These are phyloP conservation scores for Anser brachyrhynchus DNA, from an alignment of 2,113 vertebrate species.

Conservation along the genomic window DNA sequence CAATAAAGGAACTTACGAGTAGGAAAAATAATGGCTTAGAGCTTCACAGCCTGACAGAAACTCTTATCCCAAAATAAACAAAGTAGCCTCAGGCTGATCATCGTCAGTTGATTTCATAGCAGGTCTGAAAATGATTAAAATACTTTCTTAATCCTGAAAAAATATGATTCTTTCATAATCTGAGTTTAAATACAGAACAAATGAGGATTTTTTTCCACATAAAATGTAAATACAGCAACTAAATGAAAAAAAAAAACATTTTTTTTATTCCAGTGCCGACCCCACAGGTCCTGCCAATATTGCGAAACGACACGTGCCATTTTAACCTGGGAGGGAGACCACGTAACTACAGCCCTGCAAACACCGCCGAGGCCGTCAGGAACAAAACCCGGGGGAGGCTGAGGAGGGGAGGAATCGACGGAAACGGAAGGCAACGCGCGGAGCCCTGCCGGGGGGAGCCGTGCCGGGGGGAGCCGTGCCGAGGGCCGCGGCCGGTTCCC, in stretches of 20 bases:
- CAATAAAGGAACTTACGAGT: fast-evolving
- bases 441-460: no score
- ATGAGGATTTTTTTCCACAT: fast-evolving
- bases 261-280: neutral
- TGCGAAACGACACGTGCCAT: fast-evolving
- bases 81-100: neutral
- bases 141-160: neutral
- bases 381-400: neutral
- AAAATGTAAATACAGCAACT: neutral
- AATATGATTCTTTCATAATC: neutral
- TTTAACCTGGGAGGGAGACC: neutral
- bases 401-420: fast-evolving
- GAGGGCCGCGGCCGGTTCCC: neutral
- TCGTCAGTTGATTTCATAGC: neutral
- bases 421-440: no score
- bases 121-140: neutral
- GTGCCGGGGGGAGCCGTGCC: no score
- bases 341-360: fast-evolving
- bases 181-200: neutral
- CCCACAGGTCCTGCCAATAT: no score
- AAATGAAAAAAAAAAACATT: neutral
- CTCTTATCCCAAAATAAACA: neutral
- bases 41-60: neutral
- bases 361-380: no score
- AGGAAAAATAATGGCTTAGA: neutral